A percentile compares a stretch with the other conserved stretches of the same genome.
Evolutionary conservation across 2,113 vertebrate genomes (phyloP).

Genomic region (Pteronura brasiliensis): DNA sequence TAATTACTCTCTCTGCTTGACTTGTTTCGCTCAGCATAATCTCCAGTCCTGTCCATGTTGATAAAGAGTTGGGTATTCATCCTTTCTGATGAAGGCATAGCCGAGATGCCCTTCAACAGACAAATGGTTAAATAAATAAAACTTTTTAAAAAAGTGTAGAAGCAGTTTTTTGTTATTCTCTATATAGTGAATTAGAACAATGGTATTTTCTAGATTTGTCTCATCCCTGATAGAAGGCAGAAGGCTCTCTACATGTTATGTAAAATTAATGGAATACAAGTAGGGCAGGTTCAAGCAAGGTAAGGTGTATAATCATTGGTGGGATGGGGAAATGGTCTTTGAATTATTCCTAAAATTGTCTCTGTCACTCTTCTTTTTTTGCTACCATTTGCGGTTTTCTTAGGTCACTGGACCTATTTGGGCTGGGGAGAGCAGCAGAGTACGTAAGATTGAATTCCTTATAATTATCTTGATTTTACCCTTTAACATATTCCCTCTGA

Average conservation of each 20-base stretch:
- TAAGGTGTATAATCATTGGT: conserved; percentile 15
- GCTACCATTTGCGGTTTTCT: conserved; percentile 87
- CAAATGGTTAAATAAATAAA: background rate
- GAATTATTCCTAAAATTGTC: conserved; percentile 77
- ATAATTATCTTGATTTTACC: conserved; percentile 68
- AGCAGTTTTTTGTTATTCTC: background rate
- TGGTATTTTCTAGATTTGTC: background rate
- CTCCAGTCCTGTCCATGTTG: no score
- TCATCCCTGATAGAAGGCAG: background rate
- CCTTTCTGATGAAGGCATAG: no score
- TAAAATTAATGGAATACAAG: conserved; percentile 33
- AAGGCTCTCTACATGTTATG: background rate
- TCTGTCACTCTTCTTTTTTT: conserved; percentile 80
- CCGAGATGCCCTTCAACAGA: no score
- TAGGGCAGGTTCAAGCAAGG: background rate
- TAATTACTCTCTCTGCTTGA: no score
- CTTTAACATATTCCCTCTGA: conserved; percentile 78
- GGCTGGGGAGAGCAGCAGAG: conserved; percentile 95
- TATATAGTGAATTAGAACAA: background rate
- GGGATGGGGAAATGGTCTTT: conserved; percentile 53
- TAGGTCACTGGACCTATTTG: conserved; percentile 98
- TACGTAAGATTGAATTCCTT: conserved; percentile 90
- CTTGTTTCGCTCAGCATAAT: no score
- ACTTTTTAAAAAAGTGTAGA: background rate
- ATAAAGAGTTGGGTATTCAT: no score